Evolutionary conservation across 2,797 vertebrate species (phyloP).

Genomic region (Crenichthys baileyi): DNA sequence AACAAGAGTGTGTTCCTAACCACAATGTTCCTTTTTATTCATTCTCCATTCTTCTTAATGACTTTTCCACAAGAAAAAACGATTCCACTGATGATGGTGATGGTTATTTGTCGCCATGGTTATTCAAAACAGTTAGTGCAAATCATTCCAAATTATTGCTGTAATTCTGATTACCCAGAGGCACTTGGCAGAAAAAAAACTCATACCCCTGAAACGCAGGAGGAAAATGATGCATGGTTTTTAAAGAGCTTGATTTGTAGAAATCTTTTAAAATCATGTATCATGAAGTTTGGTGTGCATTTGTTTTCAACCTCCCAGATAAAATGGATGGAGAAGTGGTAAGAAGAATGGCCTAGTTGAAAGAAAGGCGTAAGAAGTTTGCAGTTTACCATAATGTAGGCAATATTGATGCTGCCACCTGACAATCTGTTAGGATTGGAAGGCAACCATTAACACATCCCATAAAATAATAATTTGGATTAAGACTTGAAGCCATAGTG

Average conservation of each 20-base stretch:
- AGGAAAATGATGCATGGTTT: neutral
- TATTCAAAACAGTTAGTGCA: neutral
- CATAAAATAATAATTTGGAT: neutral
- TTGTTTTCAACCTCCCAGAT: too few species aligned
- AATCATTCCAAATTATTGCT: neutral
- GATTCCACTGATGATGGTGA: slow-evolving; percentile 41
- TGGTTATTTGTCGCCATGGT: slow-evolving; percentile 31
- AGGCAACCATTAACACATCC: neutral
- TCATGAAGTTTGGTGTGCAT: neutral
- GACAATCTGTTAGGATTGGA: too few species aligned
- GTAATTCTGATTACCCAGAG: neutral
- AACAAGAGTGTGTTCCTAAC: slow-evolving; percentile 36
- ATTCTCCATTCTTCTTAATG: slow-evolving; percentile 35
- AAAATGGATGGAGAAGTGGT: too few species aligned
- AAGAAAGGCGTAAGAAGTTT: neutral
- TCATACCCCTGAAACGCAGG: neutral
- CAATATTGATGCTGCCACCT: neutral
- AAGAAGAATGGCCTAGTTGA: too few species aligned
- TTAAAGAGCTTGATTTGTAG: neutral
- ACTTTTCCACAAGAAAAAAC: slow-evolving; percentile 43
- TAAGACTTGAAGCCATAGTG: too few species aligned
- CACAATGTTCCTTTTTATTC: slow-evolving; percentile 41
- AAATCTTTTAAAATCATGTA: neutral
- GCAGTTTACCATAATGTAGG: neutral
- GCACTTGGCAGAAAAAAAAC: neutral